A percentile compares a stretch with the other conserved stretches of the same genome.
Evolutionary conservation across 1,140 invertebrate genomes (phyloP).

Genomic region (Aphelinus certus): DNA sequence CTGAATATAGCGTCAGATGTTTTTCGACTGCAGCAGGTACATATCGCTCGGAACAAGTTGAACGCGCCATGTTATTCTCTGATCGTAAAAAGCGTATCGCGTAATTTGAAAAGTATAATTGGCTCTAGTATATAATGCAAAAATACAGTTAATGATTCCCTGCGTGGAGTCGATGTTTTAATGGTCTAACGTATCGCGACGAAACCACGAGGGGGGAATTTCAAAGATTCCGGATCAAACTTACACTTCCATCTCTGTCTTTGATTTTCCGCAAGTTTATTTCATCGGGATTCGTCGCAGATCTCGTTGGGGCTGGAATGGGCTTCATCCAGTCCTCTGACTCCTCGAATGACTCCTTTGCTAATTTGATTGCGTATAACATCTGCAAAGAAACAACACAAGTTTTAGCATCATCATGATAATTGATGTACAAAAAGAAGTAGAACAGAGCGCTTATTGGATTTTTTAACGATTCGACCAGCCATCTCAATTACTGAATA

Average conservation of each 20-base stretch:
- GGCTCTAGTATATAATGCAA: too few relatives aligned
- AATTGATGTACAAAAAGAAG: too few relatives aligned
- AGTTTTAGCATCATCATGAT: too few relatives aligned
- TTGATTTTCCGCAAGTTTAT: conserved; percentile 69
- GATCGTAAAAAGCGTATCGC: neutral
- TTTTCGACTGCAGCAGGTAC: conserved; percentile 5
- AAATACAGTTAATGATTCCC: too few relatives aligned
- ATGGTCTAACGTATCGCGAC: too few relatives aligned
- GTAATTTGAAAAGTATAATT: too few relatives aligned
- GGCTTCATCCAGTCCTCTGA: conserved; percentile 84
- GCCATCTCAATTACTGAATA: too few relatives aligned
- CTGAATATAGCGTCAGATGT: conserved; percentile 11
- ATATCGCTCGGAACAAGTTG: conserved; percentile 1
- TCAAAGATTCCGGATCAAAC: neutral
- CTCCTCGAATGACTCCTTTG: conserved; percentile 73
- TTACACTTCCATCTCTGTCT: conserved; percentile 35
- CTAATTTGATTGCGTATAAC: conserved; percentile 47
- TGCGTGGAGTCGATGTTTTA: too few relatives aligned
- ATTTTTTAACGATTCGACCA: too few relatives aligned
- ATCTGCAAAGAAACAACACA: conserved; percentile 67
- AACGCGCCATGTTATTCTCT: neutral
- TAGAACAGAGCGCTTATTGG: too few relatives aligned
- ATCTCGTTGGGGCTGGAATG: conserved; percentile 64
- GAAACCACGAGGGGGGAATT: too few relatives aligned
- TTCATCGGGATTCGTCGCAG: conserved; percentile 71